Percentiles rank a stretch among this genome's conserved stretches.
phyloP scores from a whole-genome alignment of 2,113 vertebrate genomes.

The Dicerorhinus sumatrensis region DNA sequence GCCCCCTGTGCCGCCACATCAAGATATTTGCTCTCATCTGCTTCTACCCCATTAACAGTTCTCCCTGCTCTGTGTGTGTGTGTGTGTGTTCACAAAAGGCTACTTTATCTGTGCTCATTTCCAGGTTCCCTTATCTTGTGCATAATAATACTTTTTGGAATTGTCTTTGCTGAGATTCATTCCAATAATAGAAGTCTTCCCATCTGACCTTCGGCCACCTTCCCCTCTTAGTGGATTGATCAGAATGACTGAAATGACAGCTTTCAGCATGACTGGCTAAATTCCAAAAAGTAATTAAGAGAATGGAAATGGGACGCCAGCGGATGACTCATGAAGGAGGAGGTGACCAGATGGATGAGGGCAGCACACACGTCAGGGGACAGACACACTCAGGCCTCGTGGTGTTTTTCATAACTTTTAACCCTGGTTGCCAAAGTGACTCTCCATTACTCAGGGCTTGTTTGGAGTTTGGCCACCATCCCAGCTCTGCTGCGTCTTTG shows the following conservation, averaged over 20 bases:
- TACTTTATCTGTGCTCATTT: background rate
- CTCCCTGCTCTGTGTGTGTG: background rate
- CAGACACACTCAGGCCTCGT: background rate
- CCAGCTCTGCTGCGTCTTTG: background rate
- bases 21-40: background rate
- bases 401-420: background rate
- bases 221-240: rapidly evolving
- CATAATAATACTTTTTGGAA: slow-evolving; percentile 76
- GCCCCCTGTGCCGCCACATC: background rate
- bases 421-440: background rate
- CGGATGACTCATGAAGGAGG: background rate
- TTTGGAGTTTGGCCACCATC: background rate
- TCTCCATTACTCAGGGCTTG: background rate
- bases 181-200: background rate
- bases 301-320: slow-evolving; percentile 39
- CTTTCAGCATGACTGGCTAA: background rate
- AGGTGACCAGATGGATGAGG: background rate
- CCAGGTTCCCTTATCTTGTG: slow-evolving; percentile 60
- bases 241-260: background rate
- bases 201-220: background rate
- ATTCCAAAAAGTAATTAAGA: slow-evolving; percentile 70
- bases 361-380: background rate
- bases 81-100: background rate
- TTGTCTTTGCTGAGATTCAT: background rate
- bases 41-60: background rate